Base-by-base conservation (phyloP, 2,113 vertebrate species). In the Polypterus bichir region DNA sequence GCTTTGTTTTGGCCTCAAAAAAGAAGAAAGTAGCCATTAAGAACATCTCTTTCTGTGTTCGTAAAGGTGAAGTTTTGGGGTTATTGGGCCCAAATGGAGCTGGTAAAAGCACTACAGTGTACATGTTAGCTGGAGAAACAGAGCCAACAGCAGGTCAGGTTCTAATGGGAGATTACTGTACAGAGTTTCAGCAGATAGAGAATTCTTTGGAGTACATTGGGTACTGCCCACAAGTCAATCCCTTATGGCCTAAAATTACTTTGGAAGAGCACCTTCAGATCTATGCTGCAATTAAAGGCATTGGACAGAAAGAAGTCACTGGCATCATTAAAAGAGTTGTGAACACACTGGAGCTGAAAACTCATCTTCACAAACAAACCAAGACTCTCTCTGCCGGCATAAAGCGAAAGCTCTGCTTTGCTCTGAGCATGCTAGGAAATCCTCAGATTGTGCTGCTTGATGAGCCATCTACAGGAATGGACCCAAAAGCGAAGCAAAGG, bases 21-120 rank as follows among this genome's bases (percentile, higher is more conserved):
- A 85, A 77, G 54, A 92, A 85, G 70, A 94, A 89, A 76, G 86
- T 93, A 66, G 92, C 91, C n/a, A 84, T 87, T 0, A 94, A 92
- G 68, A 90, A 93, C 3, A 65, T 97, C 46, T 97, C 91, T 0
- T 92, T 98, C 73, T 96, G 92, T 4, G 90, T 98, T 2, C 91
- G 87, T 67, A 97, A 94, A 94, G 96, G 96, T 48, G 96, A 99
- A 71, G 94, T 97, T 62, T 77, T 99, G 8, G 96, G 96, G 48
- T 77, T 99, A 48, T 59, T 99, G 68, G 96, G 96, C 1, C 96
- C 96, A 61, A 99, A 97, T 3, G 94, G 94, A 74, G 88, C 94
- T 45, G 96, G 96, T 47, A 99, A 99, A 71, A 99, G 86, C 77
- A 94, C 92, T 0, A 59, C 96, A 59, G 94, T 99, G 79, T 92